Evolutionary conservation across 2,888 invertebrate genomes (phyloP).

Genomic region (Danaus chrysippus): DNA sequence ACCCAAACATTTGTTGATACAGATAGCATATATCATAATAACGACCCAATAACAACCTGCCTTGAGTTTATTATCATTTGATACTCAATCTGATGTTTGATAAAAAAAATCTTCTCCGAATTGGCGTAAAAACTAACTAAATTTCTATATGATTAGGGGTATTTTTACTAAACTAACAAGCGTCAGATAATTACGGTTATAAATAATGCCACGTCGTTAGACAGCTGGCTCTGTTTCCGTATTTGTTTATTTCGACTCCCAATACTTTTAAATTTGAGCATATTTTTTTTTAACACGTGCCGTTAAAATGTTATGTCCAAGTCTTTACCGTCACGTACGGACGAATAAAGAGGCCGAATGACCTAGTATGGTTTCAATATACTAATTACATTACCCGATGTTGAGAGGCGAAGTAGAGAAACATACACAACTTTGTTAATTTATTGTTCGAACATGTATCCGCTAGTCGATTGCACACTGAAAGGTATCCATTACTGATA

Average conservation of each 20-base stretch:
- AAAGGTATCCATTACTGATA: too few relatives aligned
- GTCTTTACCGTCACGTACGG: constrained; percentile 10
- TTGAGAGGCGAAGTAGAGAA: not conserved
- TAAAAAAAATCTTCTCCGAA: constrained; percentile 42
- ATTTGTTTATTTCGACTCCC: constrained; percentile 63
- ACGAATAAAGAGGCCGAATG: constrained; percentile 6
- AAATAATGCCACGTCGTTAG: constrained; percentile 74
- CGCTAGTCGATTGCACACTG: too few relatives aligned
- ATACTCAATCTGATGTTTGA: constrained; percentile 22
- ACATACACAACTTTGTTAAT: not conserved
- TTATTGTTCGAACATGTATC: too few relatives aligned
- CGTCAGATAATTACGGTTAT: constrained; percentile 69
- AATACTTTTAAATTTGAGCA: constrained; percentile 15
- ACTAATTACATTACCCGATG: constrained; percentile 3
- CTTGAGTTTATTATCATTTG: constrained; percentile 40
- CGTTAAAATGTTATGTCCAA: constrained; percentile 13
- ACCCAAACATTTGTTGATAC: constrained; percentile 61
- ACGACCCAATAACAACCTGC: constrained; percentile 31
- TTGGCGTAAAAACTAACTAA: constrained; percentile 76
- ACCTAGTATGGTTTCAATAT: constrained; percentile 14
- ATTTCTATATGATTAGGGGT: constrained; percentile 76
- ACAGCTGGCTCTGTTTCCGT: constrained; percentile 57
- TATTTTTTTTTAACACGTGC: constrained; percentile 7
- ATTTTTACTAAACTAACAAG: constrained; percentile 70
- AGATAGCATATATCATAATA: constrained; percentile 30